Evolutionary conservation across 2,113 vertebrate species (phyloP), one percentile per base, ranked within the genome.

Genomic region (Cyanoramphus novaezelandiae): DNA sequence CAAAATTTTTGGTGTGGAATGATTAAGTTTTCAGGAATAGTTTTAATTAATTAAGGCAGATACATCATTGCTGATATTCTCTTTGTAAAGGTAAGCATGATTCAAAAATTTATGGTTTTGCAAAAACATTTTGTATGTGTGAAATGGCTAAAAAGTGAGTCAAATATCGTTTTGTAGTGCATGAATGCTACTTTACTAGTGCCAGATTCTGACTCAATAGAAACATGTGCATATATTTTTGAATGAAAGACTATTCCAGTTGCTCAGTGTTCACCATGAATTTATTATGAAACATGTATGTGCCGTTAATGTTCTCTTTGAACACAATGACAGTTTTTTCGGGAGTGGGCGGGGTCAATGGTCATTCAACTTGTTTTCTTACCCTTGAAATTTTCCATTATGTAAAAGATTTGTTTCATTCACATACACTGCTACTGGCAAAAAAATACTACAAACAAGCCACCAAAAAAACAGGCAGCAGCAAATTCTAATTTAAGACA

Each of bases 211-310:
- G 75, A 68, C 60, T 83, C 41, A 67, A 39, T 44, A 88, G 63
- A 33, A 86, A 50, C 0, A n/a, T n/a, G 1, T 15, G 28, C 21
- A 10, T 55, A 5, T 74, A 35, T 83, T 86, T 93, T 63, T 86
- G 55, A 96, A 90, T 78, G 64, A 60, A 88, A 79, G 75, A 59
- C 39, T 95, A 67, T 95, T 92, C 69, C 55, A 88, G 33, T 91
- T 92, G 49, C 24, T 90, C 21, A 47, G 17, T 77, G 39, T 82
- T 93, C 60, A 68, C 39, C 12, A 41, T 71, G 29, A 67, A 67
- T 88, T 90, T 86, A 33, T 83, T 93, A 77, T 62, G 52, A 86
- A 94, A 49, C 67, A 71, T 37, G 71, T 31, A 86, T 60, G 21
- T 60, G 41, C 43, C 7, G 13, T 64, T 71, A 71, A 55, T 68